Percentiles rank a stretch among this genome's conserved stretches.
Conservation (phyloP, 2,888 invertebrate species). For the Acronicta aceris region DNA sequence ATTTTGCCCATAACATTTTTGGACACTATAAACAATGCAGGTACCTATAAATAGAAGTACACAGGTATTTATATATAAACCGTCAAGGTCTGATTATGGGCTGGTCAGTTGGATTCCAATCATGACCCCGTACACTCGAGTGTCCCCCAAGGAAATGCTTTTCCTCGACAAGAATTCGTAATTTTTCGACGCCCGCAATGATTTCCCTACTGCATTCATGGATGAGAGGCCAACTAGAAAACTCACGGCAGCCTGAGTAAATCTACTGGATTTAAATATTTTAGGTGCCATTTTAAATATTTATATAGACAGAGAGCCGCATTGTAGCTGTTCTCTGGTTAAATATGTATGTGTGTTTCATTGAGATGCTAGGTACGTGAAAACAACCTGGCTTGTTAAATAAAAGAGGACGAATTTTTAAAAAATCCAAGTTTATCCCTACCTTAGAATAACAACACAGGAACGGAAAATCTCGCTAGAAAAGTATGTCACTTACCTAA, state of each 20-base stretch:
- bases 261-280: slow-evolving; percentile 55
- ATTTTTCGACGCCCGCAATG: slow-evolving; percentile 64
- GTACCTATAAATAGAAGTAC: no score
- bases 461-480: no score
- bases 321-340: slow-evolving; percentile 37
- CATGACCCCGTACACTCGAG: slow-evolving; percentile 58
- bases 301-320: slow-evolving; percentile 34
- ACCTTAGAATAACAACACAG: no score
- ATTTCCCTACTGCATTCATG: slow-evolving; percentile 74
- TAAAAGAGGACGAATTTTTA: slow-evolving; percentile 11
- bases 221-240: slow-evolving; percentile 61
- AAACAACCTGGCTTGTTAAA: slow-evolving; percentile 11
- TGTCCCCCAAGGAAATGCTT: slow-evolving; percentile 67
- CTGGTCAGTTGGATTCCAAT: slow-evolving; percentile 44
- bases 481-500: neutral
- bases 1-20: neutral
- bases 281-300: slow-evolving; percentile 55
- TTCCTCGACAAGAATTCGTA: slow-evolving; percentile 65
- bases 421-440: neutral
- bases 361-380: slow-evolving; percentile 34
- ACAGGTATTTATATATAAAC: slow-evolving; percentile 8
- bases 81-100: slow-evolving; percentile 18
- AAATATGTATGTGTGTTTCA: slow-evolving; percentile 49
- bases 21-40: slow-evolving; percentile 10
- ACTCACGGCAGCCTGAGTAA: slow-evolving; percentile 37